phyloP scores from a whole-genome alignment of 1,140 invertebrate species.

The Aphis craccivora region DNA sequence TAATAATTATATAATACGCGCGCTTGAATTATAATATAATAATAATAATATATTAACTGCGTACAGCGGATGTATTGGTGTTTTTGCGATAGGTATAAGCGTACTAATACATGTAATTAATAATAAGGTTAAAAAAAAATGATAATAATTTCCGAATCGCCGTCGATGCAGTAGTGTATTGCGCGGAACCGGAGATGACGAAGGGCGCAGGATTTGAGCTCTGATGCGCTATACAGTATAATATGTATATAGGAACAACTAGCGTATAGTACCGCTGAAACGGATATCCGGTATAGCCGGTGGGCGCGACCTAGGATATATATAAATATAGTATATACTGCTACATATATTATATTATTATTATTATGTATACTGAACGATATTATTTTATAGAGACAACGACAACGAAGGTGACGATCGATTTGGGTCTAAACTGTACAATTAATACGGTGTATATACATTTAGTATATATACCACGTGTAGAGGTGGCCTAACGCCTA shows the following conservation, averaged over 20 bases:
- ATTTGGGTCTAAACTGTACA: not conserved
- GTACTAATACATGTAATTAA: not conserved
- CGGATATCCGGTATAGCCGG: slow-evolving; percentile 51
- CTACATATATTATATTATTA: not conserved
- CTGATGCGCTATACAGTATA: not conserved
- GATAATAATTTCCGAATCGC: not conserved
- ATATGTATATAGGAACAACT: not conserved
- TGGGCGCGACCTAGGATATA: not conserved
- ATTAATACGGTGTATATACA: not conserved
- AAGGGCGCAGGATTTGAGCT: slow-evolving; percentile 56
- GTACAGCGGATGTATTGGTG: not conserved
- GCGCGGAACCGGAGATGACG: slow-evolving; percentile 52
- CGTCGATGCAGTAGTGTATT: not conserved
- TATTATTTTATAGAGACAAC: not conserved
- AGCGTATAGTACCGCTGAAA: not conserved
- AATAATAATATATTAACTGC: not conserved
- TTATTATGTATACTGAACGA: not conserved
- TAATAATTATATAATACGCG: not conserved
- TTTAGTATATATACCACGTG: too few species aligned
- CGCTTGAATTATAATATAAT: too few species aligned
- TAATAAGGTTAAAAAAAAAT: not conserved
- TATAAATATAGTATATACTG: not conserved
- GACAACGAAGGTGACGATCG: not conserved
- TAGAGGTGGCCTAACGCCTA: too few species aligned
- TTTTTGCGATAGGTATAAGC: not conserved